Evolutionary conservation across 2,888 invertebrate genomes (phyloP), one percentile per base, ranked within the genome.

Genomic region (Pristionchus japonicus): DNA sequence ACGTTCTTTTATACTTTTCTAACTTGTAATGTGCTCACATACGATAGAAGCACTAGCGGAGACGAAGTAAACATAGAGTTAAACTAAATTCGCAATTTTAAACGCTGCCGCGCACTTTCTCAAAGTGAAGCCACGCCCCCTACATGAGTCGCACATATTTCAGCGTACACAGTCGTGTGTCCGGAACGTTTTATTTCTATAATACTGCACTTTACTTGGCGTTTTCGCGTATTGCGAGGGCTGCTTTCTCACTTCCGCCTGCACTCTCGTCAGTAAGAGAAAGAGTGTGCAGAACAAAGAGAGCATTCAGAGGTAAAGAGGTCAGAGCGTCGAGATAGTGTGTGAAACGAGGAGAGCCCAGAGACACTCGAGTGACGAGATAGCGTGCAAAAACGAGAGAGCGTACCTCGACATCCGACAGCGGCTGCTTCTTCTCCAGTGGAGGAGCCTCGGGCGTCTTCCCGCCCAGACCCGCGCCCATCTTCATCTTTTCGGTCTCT

Each of bases 361-460:
- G n/a, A n/a, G n/a, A n/a, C n/a, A n/a, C n/a, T n/a, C n/a, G n/a
- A n/a, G n/a, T n/a, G n/a, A n/a, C n/a, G n/a, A 64, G 27, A 64
- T 3, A 67, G 31, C 20, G 15, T 17, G 67, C 15, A 34, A 15
- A 67, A 34, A 3, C 9, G 20, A 9, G 37, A 70, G 70, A 37
- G 27, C 20, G 34, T 67, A 67, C 64, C 64, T 67, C 64, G 31
- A 61, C 27, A 11, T 70, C 70, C 70, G 70, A 20, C 43, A 43
- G 40, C 27, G 77, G 77, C 0, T 23, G n/a, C 20, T 77, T 43
- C 43, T 77, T 43, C 43, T 47, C 77, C n/a, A 47, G 13, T 0
- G 77, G 77, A 23, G 70, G 70, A 20, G 70, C 23, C 40, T 74
- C 70, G 17, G 57, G 57, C 70, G 77, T 20, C 77, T 77, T 77